Percentiles rank a stretch among this genome's conserved stretches.
Evolutionary conservation across 64 coral and sea anemone species (phyloP).

Genomic region (Actinia tenebrosa): DNA sequence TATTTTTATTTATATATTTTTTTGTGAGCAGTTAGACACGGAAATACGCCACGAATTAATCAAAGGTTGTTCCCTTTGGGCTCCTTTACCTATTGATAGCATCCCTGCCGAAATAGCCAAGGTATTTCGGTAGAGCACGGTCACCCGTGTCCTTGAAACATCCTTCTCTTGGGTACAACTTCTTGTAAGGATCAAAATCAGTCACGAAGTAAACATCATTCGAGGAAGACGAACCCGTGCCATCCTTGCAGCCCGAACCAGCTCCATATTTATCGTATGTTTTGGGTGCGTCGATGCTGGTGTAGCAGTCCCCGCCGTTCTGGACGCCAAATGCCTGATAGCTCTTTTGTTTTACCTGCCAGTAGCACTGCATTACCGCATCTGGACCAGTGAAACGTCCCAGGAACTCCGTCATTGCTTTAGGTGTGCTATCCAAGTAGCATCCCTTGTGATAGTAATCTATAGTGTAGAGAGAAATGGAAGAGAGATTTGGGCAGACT

Average conservation of each 20-base stretch:
- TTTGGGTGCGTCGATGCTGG: conserved; percentile 13
- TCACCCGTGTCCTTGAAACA: conserved; percentile 3
- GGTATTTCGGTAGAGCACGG: neutral
- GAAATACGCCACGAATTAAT: no score
- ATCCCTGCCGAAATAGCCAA: neutral
- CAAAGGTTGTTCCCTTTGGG: neutral
- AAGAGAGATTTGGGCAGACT: conserved; percentile 17
- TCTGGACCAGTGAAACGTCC: neutral
- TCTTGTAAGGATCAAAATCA: neutral
- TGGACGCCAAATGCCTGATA: neutral
- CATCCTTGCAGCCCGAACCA: neutral
- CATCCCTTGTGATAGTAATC: conserved; percentile 5
- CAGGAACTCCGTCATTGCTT: conserved; percentile 11
- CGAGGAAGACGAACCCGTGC: neutral
- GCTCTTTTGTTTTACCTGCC: neutral
- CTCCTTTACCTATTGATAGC: neutral
- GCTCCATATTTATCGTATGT: conserved; percentile 10
- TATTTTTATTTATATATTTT: neutral
- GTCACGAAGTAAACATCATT: conserved; percentile 1
- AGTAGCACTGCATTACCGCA: neutral
- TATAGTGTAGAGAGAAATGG: neutral
- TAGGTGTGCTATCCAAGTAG: neutral
- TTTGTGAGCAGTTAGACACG: neutral
- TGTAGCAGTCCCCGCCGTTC: conserved; percentile 22
- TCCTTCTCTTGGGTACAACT: conserved; percentile 9